Base-by-base conservation (phyloP, 2,797 vertebrate species). In the Gymnothorax javanicus region DNA sequence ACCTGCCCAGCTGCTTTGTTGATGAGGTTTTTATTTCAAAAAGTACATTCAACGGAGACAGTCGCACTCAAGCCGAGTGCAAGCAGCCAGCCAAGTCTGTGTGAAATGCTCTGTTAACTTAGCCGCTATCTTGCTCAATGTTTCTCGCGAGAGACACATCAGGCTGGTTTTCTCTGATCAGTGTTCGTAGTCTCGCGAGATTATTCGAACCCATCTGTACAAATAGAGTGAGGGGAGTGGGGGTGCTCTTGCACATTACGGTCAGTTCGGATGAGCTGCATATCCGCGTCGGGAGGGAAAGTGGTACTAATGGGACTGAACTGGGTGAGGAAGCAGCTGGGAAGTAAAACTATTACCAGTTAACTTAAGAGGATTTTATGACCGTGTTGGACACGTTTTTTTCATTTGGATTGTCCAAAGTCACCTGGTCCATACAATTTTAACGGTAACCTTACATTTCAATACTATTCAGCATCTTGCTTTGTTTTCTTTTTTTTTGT, bases 151-250 rank as follows among this genome's bases (percentile, higher is more conserved):
- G 86, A 57, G 54, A 71, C 33, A 67, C 12, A 43, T 86, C n/a
- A 8, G 59, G 25, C 64, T 50, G 60, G 33, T 23, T 77, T 69
- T 25, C 11, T 58, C 27, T 83, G n/a, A 59, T 25, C n/a, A 54
- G 77, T 64, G 8, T 77, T 43, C 57, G 0, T 88, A 85, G 13
- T 95, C 93, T 96, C 95, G 96, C 96, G 96, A 96, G 93, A 75
- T 3, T 0, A 90, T 94, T 94, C 94, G 89, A 94, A 95, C 88
- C 82, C 75, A 91, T 93, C 91, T 57, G 77, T 91, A 92, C 88
- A 89, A 89, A 93, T 92, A 92, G 91, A 90, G 93, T 94, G 13
- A 94, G 92, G 64, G 86, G 77, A 89, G 91, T 2, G 33, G 33
- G 33, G 33, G 33, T 43, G 33, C 33, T 43, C 1, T 1, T 43